Percentiles rank a stretch among this genome's conserved stretches.
phyloP scores from a whole-genome alignment of 2,888 invertebrate species.

The Molanna angustata region DNA sequence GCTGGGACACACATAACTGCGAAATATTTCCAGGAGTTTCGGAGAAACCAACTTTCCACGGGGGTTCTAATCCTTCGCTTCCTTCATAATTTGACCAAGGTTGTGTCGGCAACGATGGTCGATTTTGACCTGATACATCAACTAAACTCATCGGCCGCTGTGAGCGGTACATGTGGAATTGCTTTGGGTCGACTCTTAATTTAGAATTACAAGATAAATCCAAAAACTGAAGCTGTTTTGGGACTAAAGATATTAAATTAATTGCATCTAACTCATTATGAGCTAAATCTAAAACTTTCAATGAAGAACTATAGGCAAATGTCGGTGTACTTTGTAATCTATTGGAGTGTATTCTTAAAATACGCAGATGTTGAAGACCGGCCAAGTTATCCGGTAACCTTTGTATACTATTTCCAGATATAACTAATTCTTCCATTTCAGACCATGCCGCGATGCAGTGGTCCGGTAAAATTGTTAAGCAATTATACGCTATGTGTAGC shows the following conservation, averaged over 20 bases:
- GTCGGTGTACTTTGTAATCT: constrained; percentile 71
- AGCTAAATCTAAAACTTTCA: constrained; percentile 79
- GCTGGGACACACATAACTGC: constrained; percentile 73
- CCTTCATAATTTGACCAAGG: constrained; percentile 51
- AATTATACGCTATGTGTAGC: constrained; percentile 77
- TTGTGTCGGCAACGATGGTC: constrained; percentile 61
- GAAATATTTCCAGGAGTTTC: constrained; percentile 76
- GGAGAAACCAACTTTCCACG: constrained; percentile 82
- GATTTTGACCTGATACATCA: constrained; percentile 79
- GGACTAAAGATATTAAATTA: constrained; percentile 72
- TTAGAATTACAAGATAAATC: constrained; percentile 82
- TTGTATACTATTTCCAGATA: constrained; percentile 78
- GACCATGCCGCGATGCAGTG: constrained; percentile 73
- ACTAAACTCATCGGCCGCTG: constrained; percentile 79
- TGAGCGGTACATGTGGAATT: constrained; percentile 75
- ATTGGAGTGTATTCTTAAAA: constrained; percentile 81
- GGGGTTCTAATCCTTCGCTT: constrained; percentile 59
- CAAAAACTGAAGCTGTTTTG: constrained; percentile 78
- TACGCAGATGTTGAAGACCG: constrained; percentile 65
- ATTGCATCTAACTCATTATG: constrained; percentile 82
- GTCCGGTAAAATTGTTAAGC: constrained; percentile 69
- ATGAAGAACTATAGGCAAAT: constrained; percentile 68
- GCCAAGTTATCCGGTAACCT: constrained; percentile 75
- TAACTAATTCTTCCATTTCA: constrained; percentile 75
- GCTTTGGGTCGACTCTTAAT: constrained; percentile 78